Conservation (phyloP, 64 coral and sea anemone species). For the Platygyra sinensis region DNA sequence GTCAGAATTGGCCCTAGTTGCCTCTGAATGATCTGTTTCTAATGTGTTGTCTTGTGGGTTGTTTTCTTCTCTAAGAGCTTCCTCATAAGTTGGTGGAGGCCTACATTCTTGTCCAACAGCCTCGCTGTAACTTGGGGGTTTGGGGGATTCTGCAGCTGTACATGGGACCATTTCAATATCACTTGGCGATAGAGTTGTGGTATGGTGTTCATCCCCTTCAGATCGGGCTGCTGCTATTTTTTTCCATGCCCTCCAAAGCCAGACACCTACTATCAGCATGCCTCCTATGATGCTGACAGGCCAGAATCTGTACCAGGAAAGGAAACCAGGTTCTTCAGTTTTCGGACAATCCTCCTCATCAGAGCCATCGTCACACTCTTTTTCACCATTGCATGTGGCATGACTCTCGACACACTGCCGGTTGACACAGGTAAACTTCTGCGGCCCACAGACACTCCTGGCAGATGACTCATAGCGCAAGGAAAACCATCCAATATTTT, state of each 20-base stretch:
- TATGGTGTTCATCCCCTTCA: constrained; percentile 41
- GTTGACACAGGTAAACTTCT: constrained; percentile 71
- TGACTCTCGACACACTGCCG: constrained; percentile 63
- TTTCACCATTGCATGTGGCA: constrained; percentile 49
- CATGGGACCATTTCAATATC: constrained; percentile 16
- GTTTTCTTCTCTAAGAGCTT: constrained; percentile 40
- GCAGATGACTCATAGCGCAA: constrained; percentile 44
- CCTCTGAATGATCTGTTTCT: background rate
- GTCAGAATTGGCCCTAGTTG: background rate
- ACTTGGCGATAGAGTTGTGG: constrained; percentile 19
- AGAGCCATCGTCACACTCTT: constrained; percentile 79
- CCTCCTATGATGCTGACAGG: constrained; percentile 73
- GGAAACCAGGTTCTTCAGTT: constrained; percentile 9
- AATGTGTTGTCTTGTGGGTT: background rate
- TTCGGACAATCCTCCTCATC: constrained; percentile 83
- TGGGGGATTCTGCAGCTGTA: constrained; percentile 32
- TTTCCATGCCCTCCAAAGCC: constrained; percentile 95
- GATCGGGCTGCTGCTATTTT: constrained; percentile 73
- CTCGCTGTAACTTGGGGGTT: constrained; percentile 66
- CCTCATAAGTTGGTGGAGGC: constrained; percentile 59
- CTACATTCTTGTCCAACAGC: constrained; percentile 18
- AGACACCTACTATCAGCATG: constrained; percentile 81
- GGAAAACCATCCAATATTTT: constrained; percentile 84
- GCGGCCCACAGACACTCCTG: constrained; percentile 54
- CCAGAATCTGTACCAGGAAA: constrained; percentile 93